Evolutionary conservation across 2,113 vertebrate species (phyloP).

Genomic region (Platichthys flesus): DNA sequence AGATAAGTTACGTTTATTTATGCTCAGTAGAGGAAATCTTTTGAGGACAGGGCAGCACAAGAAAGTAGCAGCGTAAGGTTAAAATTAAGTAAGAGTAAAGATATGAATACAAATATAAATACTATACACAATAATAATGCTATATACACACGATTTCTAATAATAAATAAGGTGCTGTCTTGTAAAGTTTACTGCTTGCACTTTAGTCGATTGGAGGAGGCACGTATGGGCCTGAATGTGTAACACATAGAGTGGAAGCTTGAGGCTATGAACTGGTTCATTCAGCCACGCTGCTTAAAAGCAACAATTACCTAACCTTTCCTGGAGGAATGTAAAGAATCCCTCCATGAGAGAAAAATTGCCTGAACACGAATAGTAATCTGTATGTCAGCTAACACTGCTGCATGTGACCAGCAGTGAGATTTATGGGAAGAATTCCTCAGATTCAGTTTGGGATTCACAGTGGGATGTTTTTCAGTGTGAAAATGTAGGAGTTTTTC

Average conservation of each 20-base stretch:
- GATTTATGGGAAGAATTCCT: background rate
- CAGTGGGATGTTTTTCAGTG: background rate
- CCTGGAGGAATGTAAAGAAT: background rate
- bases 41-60: no score
- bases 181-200: background rate
- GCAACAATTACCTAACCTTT: background rate
- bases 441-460: no score
- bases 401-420: background rate
- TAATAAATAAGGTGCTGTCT: background rate
- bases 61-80: no score
- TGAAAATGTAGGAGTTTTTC: background rate
- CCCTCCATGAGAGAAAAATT: background rate
- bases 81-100: no score
- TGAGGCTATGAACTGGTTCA: background rate
- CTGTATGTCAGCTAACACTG: background rate
- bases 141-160: no score
- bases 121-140: background rate
- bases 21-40: no score
- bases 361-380: background rate
- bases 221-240: background rate
- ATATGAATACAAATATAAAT: no score
- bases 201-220: background rate
- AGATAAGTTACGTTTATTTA: no score
- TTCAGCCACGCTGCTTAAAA: background rate
- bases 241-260: no score